Evolutionary conservation across 2,888 invertebrate species (phyloP).

Genomic region (Sinhomidia bicolor): DNA sequence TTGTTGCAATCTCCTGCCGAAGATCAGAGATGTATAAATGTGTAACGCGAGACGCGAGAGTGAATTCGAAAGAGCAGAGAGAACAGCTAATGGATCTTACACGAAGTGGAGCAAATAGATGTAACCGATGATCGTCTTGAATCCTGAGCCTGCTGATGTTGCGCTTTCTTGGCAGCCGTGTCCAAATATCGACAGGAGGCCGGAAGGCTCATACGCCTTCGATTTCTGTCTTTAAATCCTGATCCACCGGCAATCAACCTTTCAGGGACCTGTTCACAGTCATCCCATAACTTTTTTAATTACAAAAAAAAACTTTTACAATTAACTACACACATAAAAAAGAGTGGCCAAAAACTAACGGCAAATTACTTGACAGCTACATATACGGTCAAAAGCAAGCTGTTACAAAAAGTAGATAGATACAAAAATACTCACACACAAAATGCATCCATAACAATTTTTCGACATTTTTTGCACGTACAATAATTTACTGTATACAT

Average conservation of each 20-base stretch:
- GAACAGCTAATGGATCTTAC: conserved; percentile 79
- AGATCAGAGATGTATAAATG: background rate
- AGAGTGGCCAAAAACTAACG: too few species aligned
- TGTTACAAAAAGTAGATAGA: too few species aligned
- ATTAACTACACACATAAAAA: too few species aligned
- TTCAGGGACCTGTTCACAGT: conserved; percentile 81
- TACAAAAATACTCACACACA: too few species aligned
- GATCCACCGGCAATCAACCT: conserved; percentile 81
- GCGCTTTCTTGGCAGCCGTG: conserved; percentile 78
- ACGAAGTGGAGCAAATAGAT: conserved; percentile 81
- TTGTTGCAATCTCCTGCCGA: too few species aligned
- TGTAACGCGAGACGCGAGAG: background rate
- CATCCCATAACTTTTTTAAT: conserved; percentile 17
- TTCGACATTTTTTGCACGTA: too few species aligned
- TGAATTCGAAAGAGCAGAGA: conserved; percentile 11
- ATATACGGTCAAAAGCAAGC: too few species aligned
- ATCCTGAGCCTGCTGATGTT: conserved; percentile 78
- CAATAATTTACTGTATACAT: too few species aligned
- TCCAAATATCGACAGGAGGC: conserved; percentile 81
- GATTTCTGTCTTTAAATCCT: conserved; percentile 81
- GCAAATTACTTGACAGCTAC: too few species aligned
- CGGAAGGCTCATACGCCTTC: conserved; percentile 81
- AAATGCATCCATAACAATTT: too few species aligned
- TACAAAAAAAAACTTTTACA: background rate
- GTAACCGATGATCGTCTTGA: conserved; percentile 81